A percentile compares a stretch with the other conserved stretches of the same genome.
Conservation (phyloP, 2,113 vertebrate species). For the Bufo gargarizans region DNA sequence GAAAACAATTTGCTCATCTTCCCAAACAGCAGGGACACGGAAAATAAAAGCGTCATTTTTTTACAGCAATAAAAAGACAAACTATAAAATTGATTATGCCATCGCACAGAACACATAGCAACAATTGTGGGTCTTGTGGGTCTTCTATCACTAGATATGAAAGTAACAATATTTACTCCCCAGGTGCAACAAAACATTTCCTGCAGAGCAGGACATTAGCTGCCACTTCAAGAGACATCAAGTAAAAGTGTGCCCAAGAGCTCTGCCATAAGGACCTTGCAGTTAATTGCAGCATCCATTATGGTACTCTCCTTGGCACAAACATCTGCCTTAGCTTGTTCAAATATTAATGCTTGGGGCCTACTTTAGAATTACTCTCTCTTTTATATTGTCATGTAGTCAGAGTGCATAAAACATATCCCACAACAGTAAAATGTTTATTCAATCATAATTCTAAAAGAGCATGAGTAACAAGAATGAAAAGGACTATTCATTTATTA, state of each 20-base stretch:
- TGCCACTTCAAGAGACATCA: slow-evolving; percentile 57
- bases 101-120: slow-evolving; percentile 51
- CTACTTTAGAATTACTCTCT: slow-evolving; percentile 44
- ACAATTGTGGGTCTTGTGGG: slow-evolving; percentile 56
- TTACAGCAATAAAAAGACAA: slow-evolving; percentile 47
- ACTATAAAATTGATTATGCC: slow-evolving; percentile 55
- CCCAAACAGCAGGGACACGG: slow-evolving; percentile 46
- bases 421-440: slow-evolving; percentile 44
- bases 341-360: slow-evolving; percentile 55
- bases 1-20: slow-evolving; percentile 53
- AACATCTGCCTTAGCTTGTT: slow-evolving; percentile 50
- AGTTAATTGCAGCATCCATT: slow-evolving; percentile 58
- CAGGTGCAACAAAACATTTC: slow-evolving; percentile 54
- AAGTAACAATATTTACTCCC: slow-evolving; percentile 57
- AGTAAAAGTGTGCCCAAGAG: slow-evolving; percentile 56
- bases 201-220: slow-evolving; percentile 57
- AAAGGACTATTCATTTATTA: neutral
- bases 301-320: slow-evolving; percentile 55
- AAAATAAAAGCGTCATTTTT: slow-evolving; percentile 48
- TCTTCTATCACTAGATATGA: slow-evolving; percentile 50
- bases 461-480: slow-evolving; percentile 6
- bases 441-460: slow-evolving; percentile 24
- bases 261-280: slow-evolving; percentile 54
- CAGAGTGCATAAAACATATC: slow-evolving; percentile 44
- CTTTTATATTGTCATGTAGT: slow-evolving; percentile 46